These are phyloP conservation scores for Salvelinus namaycush DNA, from an alignment of 2,113 vertebrate genomes.

Conservation along the genomic window DNA sequence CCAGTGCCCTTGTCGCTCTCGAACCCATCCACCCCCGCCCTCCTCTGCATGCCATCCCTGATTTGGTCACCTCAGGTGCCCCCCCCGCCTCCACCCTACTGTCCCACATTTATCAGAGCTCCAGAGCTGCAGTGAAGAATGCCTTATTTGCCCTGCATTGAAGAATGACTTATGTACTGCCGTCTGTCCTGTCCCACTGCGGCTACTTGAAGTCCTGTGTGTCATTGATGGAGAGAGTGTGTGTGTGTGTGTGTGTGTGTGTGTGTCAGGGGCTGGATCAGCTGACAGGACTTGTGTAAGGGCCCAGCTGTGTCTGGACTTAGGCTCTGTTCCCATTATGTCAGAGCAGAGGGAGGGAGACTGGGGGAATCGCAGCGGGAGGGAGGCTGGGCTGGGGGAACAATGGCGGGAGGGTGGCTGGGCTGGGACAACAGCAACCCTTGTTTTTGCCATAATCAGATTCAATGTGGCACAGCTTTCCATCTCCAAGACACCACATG, in stretches of 20 bases:
- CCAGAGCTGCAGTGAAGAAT: conserved; percentile 23
- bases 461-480: no score
- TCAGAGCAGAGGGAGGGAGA: conserved; percentile 13
- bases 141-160: conserved; percentile 44
- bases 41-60: conserved; percentile 34
- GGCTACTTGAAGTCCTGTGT: not conserved
- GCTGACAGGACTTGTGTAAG: conserved; percentile 30
- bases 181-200: conserved; percentile 7
- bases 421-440: conserved; percentile 10
- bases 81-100: not conserved
- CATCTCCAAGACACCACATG: no score
- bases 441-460: conserved; percentile 15
- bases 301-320: conserved; percentile 33
- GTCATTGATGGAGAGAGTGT: not conserved
- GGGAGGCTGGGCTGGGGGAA: no score
- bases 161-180: conserved; percentile 49
- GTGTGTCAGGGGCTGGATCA: conserved; percentile 11
- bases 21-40: not conserved
- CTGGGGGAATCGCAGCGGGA: conserved; percentile 8
- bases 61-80: conserved; percentile 28
- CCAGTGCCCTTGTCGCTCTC: not conserved
- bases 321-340: conserved; percentile 33
- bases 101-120: conserved; percentile 22
- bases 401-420: conserved; percentile 4
- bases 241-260: not conserved